A percentile compares a stretch with the other conserved stretches of the same genome.
These are phyloP conservation scores for Platynereis dumerilii DNA, from an alignment of 2,888 invertebrate genomes.

Conservation along the genomic window DNA sequence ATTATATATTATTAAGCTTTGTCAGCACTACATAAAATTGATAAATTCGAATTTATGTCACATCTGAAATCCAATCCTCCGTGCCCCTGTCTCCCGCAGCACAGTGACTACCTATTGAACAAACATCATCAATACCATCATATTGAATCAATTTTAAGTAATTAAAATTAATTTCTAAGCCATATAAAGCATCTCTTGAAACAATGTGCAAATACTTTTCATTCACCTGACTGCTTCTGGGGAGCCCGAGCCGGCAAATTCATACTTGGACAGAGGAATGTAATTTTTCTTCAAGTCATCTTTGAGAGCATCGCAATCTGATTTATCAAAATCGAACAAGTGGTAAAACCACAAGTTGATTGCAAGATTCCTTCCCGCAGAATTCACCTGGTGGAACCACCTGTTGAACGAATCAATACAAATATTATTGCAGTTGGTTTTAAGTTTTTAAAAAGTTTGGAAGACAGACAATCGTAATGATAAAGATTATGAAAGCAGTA, in stretches of 20 bases:
- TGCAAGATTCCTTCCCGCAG: slow-evolving; percentile 44
- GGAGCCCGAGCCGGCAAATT: neutral
- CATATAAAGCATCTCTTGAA: too few relatives aligned
- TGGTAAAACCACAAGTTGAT: slow-evolving; percentile 50
- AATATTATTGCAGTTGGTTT: neutral
- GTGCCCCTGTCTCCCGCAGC: too few relatives aligned
- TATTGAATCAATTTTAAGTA: too few relatives aligned
- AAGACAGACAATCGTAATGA: neutral
- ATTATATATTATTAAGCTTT: too few relatives aligned
- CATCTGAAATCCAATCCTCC: too few relatives aligned
- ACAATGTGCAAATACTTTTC: too few relatives aligned
- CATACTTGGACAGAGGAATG: neutral
- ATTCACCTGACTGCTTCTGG: too few relatives aligned
- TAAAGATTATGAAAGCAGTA: neutral
- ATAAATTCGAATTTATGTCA: too few relatives aligned
- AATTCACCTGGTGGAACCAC: slow-evolving; percentile 47
- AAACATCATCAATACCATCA: too few relatives aligned
- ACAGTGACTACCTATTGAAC: too few relatives aligned
- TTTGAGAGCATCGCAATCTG: slow-evolving; percentile 38
- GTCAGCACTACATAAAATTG: too few relatives aligned
- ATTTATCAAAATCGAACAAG: slow-evolving; percentile 43
- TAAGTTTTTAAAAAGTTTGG: neutral
- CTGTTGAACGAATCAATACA: slow-evolving; percentile 30
- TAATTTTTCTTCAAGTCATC: neutral
- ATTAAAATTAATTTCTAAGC: too few relatives aligned